Percentiles rank a stretch among this genome's conserved stretches.
Evolutionary conservation across 1,140 invertebrate genomes (phyloP).

Genomic region (Globodera ellingtonae): DNA sequence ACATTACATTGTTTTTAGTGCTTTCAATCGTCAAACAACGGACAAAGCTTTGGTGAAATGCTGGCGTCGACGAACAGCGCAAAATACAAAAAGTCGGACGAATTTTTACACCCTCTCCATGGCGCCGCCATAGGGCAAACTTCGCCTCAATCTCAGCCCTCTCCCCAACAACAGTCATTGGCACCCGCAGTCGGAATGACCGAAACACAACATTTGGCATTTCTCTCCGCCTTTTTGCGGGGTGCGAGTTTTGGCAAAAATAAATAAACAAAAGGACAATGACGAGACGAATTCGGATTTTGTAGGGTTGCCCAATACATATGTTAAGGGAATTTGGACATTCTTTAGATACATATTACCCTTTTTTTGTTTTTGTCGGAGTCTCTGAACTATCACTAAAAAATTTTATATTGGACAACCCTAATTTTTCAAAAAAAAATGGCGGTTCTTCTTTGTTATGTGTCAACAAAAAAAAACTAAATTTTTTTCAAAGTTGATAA

Average conservation of each 20-base stretch:
- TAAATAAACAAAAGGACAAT: too few species aligned
- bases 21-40: not conserved
- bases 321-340: too few species aligned
- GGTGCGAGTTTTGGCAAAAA: not conserved
- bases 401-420: too few species aligned
- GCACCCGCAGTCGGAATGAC: not conserved
- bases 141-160: not conserved
- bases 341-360: too few species aligned
- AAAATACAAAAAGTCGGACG: not conserved
- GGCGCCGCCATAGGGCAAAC: not conserved
- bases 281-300: too few species aligned
- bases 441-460: too few species aligned
- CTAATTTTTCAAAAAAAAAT: too few species aligned
- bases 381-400: too few species aligned
- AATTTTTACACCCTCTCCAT: not conserved
- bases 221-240: not conserved
- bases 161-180: not conserved
- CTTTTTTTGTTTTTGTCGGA: too few species aligned
- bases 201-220: not conserved
- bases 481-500: too few species aligned
- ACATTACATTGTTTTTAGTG: not conserved
- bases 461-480: too few species aligned
- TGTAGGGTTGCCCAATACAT: too few species aligned
- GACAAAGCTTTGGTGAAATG: not conserved
- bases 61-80: not conserved